phyloP scores from a whole-genome alignment of 2,113 vertebrate genomes.

The Onychorhynchus coronatus region DNA sequence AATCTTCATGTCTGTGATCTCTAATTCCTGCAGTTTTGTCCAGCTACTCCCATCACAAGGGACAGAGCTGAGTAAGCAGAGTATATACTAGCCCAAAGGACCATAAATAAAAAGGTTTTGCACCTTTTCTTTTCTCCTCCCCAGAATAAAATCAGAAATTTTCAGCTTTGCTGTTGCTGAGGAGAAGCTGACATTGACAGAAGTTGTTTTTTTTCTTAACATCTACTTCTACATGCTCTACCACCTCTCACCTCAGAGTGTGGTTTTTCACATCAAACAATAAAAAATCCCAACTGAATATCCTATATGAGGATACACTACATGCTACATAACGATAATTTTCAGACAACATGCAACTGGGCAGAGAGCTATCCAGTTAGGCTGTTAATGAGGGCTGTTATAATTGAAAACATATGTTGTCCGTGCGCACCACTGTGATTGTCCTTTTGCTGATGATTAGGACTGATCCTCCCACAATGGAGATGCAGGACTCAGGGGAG shows the following conservation, averaged over 20 bases:
- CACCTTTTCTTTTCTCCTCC: neutral
- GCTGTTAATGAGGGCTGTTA: conserved; percentile 65
- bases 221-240: neutral
- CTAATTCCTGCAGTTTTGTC: neutral
- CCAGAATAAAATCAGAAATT: neutral
- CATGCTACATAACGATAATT: neutral
- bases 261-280: neutral
- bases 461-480: conserved; percentile 7
- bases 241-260: neutral
- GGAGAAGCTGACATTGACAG: neutral
- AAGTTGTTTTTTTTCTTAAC: neutral
- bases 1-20: neutral
- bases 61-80: neutral
- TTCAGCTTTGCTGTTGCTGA: neutral
- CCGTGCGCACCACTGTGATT: conserved; percentile 41
- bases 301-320: neutral
- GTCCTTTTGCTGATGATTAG: conserved; percentile 37
- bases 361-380: conserved; percentile 22
- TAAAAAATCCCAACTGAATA: neutral
- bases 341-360: conserved; percentile 21
- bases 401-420: conserved; percentile 71
- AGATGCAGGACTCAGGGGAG: conserved; percentile 9
- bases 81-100: neutral
- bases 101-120: neutral
- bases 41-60: neutral